Base-by-base conservation (phyloP, 2,113 vertebrate species). In the Hassar affinis region DNA sequence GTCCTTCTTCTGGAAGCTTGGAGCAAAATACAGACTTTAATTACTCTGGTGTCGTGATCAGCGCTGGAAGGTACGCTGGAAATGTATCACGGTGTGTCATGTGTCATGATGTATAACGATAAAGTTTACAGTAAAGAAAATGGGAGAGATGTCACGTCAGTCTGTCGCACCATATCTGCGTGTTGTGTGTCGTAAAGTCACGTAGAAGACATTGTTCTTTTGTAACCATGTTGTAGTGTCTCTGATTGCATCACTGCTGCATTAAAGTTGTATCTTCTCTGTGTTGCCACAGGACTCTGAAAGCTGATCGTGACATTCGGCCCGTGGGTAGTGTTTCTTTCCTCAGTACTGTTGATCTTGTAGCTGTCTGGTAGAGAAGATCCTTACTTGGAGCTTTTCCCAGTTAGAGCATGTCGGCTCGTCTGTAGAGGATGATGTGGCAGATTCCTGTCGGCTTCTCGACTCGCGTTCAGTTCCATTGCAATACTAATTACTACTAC, bases 201-300 rank as follows among this genome's bases (percentile, higher is more conserved):
- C 2, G 42, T 22, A 11, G 45, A 68, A 35, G 20, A 38, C 33
- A 4, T 38, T 11, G 25, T n/a, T 62, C 30, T 51, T 78, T 18
- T 12, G 25, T 78, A 45, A 51, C 30, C 49, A 42, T 33, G 22
- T 47, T 79, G 69, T 81, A 35, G 54, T 82, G 27, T 72, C 25
- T 20, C 49, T 71, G 62, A 85, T 85, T 85, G 82, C 77, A 85
- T 87, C 83, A 84, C 52, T 75, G 30, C 42, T 35, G 6, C 91
- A 90, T 92, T 91, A 91, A 91, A 88, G 85, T 88, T 91, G 84
- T 86, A 90, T 82, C 74, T 51, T 74, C 27, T 33, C 59, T 14
- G 30, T 66, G 85, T 72, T 78, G 69, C 52, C 79, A 27, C 56
- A 47, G 12, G 47, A 22, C 77, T 49, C 81, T 38, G 86, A 82